phyloP scores from a whole-genome alignment of 1,140 invertebrate genomes.

The Heliconius himera region DNA sequence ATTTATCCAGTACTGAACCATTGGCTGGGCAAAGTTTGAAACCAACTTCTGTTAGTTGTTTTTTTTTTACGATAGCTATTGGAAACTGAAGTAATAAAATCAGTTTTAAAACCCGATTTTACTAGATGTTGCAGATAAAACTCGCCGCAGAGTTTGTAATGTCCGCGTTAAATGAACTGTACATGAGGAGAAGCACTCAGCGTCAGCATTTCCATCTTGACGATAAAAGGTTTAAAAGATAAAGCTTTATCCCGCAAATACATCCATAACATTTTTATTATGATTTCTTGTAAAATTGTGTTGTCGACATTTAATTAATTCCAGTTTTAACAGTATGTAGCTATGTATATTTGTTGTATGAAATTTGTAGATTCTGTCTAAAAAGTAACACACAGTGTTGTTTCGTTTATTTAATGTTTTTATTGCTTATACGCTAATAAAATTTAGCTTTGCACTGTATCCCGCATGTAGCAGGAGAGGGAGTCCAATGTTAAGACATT shows the following conservation, averaged over 20 bases:
- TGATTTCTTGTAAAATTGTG: background rate
- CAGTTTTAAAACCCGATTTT: slow-evolving; percentile 12
- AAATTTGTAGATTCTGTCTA: no score
- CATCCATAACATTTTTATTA: slow-evolving; percentile 17
- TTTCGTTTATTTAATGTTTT: no score
- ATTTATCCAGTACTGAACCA: slow-evolving; percentile 4
- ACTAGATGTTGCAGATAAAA: slow-evolving; percentile 9
- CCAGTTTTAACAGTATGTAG: no score
- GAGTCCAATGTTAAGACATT: no score
- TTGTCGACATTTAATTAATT: background rate
- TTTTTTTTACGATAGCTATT: slow-evolving; percentile 16
- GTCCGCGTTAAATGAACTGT: slow-evolving; percentile 9
- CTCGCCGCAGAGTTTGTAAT: slow-evolving; percentile 10
- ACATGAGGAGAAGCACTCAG: no score
- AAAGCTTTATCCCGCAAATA: slow-evolving; percentile 3
- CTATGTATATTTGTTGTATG: no score
- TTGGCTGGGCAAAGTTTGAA: slow-evolving; percentile 3
- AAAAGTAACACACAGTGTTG: no score
- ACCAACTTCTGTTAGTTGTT: background rate
- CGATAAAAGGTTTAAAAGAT: no score
- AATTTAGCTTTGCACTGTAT: no score
- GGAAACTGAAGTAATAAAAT: slow-evolving; percentile 8
- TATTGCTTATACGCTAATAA: no score
- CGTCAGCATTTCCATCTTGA: no score
- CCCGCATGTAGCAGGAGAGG: no score